A percentile compares a stretch with the other conserved stretches of the same genome.
These are phyloP conservation scores for Botia almorhae DNA, from an alignment of 2,797 vertebrate genomes.

Conservation along the genomic window DNA sequence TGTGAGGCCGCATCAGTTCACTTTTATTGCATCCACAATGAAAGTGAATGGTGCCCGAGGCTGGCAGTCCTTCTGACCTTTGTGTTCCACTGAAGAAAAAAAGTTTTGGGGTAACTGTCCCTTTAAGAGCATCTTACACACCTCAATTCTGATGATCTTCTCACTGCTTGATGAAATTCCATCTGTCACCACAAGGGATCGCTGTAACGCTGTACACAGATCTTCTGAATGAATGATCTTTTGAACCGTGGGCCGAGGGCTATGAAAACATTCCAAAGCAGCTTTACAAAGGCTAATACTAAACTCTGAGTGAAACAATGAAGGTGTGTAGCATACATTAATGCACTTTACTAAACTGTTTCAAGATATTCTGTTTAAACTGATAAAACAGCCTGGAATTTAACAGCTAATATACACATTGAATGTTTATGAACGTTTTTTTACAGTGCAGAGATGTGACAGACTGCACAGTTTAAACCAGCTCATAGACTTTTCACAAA, in stretches of 20 bases:
- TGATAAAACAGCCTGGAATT: neutral
- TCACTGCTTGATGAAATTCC: neutral
- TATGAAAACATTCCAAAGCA: neutral
- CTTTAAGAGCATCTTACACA: neutral
- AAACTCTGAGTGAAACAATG: neutral
- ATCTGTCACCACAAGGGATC: slow-evolving; percentile 40
- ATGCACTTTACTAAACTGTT: neutral
- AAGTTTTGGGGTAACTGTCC: neutral
- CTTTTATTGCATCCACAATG: too few relatives aligned
- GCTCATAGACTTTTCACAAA: neutral
- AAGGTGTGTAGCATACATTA: neutral
- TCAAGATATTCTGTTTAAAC: neutral
- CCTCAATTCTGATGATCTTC: neutral
- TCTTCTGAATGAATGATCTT: neutral
- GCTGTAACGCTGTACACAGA: neutral
- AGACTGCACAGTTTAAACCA: too few relatives aligned
- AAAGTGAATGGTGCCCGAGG: too few relatives aligned
- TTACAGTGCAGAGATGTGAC: neutral
- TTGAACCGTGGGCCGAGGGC: neutral
- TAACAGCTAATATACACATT: too few relatives aligned
- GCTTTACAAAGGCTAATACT: neutral
- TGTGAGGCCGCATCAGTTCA: too few relatives aligned
- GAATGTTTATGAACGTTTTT: neutral
- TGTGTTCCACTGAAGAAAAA: too few relatives aligned
- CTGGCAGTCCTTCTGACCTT: too few relatives aligned